Evolutionary conservation across 2,797 vertebrate species (phyloP).

Genomic region (Xyrichtys novacula): DNA sequence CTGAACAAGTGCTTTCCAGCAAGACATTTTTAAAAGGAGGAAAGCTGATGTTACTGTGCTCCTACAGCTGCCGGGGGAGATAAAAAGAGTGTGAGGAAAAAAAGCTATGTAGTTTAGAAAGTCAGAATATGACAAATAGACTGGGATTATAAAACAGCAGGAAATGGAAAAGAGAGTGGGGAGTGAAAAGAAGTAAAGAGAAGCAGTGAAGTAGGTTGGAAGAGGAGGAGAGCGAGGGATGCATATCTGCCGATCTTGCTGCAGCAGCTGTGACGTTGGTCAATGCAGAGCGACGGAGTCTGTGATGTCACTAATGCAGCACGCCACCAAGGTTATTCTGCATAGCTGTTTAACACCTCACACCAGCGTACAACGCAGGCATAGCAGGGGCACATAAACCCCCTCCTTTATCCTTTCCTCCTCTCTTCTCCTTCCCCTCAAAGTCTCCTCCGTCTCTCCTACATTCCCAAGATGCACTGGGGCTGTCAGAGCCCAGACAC

Average conservation of each 20-base stretch:
- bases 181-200: background rate
- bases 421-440: conserved; percentile 28
- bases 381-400: conserved; percentile 31
- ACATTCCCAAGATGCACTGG: conserved; percentile 73
- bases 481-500: conserved; percentile 69
- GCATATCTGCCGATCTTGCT: conserved; percentile 69
- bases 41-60: conserved; percentile 26
- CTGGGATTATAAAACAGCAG: background rate
- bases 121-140: conserved; percentile 16
- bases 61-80: conserved; percentile 53
- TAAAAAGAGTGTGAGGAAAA: background rate
- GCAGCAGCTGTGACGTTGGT: conserved; percentile 77
- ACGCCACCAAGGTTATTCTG: conserved; percentile 83
- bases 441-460: conserved; percentile 33
- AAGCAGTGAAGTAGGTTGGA: conserved; percentile 15
- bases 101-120: conserved; percentile 33
- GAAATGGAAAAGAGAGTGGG: background rate
- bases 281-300: conserved; percentile 70
- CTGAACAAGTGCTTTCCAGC: conserved; percentile 36
- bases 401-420: conserved; percentile 5
- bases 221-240: conserved; percentile 35
- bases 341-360: conserved; percentile 67
- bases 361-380: conserved; percentile 38
- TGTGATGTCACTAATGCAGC: conserved; percentile 80
- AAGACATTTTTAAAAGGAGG: conserved; percentile 18